These are phyloP conservation scores for Dolichomitus sp. DNA, from an alignment of 2,888 invertebrate species.

Conservation along the genomic window DNA sequence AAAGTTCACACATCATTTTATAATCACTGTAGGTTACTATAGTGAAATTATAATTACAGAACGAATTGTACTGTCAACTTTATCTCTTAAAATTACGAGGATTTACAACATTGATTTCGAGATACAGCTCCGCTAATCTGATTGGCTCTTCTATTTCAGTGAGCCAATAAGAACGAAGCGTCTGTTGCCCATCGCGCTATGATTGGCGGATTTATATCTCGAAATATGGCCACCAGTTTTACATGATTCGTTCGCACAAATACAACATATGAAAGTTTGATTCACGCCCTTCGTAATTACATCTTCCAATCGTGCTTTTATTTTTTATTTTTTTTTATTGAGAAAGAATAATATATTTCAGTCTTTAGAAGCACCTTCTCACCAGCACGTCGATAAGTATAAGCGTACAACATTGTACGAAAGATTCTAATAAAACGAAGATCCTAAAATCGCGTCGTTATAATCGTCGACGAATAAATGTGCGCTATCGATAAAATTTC, in stretches of 20 bases:
- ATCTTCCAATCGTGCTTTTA: conserved; percentile 46
- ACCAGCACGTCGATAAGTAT: conserved; percentile 54
- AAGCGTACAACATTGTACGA: conserved; percentile 47
- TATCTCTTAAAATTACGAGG: too few species aligned
- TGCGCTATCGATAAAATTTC: conserved; percentile 38
- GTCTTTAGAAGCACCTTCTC: conserved; percentile 75
- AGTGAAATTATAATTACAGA: too few species aligned
- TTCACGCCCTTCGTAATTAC: conserved; percentile 40
- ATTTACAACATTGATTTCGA: too few species aligned
- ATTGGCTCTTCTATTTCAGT: too few species aligned
- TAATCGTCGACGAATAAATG: conserved; percentile 18
- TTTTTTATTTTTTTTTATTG: conserved; percentile 43
- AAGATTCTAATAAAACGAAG: conserved; percentile 31
- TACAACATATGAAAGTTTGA: conserved; percentile 55
- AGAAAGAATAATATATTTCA: conserved; percentile 70
- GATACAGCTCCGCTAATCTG: too few species aligned
- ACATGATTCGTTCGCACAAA: conserved; percentile 22
- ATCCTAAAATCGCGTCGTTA: conserved; percentile 19
- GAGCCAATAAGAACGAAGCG: too few species aligned
- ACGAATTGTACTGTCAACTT: too few species aligned
- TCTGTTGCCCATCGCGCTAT: too few species aligned
- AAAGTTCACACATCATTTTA: too few species aligned
- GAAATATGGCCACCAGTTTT: too few species aligned
- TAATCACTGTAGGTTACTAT: too few species aligned
- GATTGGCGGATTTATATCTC: too few species aligned